Percentiles rank a stretch among this genome's conserved stretches.
Conservation (phyloP, 2,113 vertebrate species). For the Poecile atricapillus region DNA sequence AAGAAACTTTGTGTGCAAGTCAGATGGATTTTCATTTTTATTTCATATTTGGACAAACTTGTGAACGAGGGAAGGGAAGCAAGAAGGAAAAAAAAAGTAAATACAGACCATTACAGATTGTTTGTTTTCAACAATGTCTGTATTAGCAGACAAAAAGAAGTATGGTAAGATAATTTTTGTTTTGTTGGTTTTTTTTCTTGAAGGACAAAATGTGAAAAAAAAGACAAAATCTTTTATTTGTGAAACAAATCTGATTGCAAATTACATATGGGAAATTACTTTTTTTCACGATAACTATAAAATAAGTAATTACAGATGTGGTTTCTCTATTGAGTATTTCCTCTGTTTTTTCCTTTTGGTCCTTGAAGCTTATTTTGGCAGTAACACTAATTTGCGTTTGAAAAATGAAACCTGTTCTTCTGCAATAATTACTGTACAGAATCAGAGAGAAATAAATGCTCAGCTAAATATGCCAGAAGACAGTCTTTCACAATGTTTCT, state of each 20-base stretch:
- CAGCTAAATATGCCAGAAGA: background rate
- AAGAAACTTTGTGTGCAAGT: background rate
- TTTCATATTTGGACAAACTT: background rate
- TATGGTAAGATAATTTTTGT: background rate
- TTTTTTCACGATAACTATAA: background rate
- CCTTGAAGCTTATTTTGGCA: background rate
- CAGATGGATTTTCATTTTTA: background rate
- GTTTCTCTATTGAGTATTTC: background rate
- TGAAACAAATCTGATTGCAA: background rate
- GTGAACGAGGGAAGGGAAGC: background rate
- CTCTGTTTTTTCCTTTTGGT: background rate
- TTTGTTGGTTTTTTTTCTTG: background rate
- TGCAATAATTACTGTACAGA: background rate
- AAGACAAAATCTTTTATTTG: background rate
- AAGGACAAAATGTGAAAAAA: background rate
- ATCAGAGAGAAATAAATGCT: background rate
- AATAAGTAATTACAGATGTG: background rate
- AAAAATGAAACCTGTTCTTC: background rate
- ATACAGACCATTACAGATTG: fast-evolving
- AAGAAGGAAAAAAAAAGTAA: background rate
- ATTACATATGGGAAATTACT: background rate
- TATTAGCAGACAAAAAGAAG: background rate
- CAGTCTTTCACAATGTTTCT: background rate
- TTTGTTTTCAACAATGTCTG: background rate
- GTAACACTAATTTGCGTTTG: background rate